phyloP scores from a whole-genome alignment of 1,140 invertebrate genomes.

The Bombus difficillimus region DNA sequence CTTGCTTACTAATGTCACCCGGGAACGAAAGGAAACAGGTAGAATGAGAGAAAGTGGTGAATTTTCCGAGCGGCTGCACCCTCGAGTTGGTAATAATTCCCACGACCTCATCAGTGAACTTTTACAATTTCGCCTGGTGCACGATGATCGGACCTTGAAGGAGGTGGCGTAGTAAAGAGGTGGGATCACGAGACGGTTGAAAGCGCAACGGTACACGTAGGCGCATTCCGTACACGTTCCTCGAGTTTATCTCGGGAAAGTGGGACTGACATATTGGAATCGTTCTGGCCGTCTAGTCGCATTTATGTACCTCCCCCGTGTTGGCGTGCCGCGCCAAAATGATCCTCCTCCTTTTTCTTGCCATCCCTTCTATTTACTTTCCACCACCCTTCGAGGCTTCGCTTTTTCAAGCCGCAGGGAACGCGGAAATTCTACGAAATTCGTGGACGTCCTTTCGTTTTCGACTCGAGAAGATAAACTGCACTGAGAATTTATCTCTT shows the following conservation, averaged over 20 bases:
- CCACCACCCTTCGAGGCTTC: background rate
- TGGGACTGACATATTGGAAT: conserved; percentile 78
- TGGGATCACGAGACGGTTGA: conserved; percentile 45
- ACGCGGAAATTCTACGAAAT: background rate
- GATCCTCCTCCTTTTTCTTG: conserved; percentile 49
- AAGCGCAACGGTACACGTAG: conserved; percentile 47
- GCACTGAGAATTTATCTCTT: background rate
- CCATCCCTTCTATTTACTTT: conserved; percentile 26
- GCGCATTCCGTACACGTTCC: conserved; percentile 75
- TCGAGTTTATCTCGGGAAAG: conserved; percentile 76
- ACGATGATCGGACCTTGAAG: background rate
- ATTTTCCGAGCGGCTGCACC: conserved; percentile 18
- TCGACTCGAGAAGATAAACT: too few relatives aligned
- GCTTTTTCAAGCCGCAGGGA: background rate
- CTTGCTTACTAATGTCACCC: background rate
- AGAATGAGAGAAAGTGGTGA: background rate
- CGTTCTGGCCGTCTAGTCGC: conserved; percentile 74
- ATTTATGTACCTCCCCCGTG: conserved; percentile 73
- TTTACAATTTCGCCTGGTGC: conserved; percentile 67
- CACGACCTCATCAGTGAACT: conserved; percentile 56
- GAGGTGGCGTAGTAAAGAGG: background rate
- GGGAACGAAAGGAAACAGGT: background rate
- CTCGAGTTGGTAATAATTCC: conserved; percentile 47
- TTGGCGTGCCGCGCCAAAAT: conserved; percentile 52
- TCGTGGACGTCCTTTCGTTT: background rate